Evolutionary conservation across 1,140 invertebrate species (phyloP), one percentile per base, ranked within the genome.

Genomic region (Drosophila kepulauana): DNA sequence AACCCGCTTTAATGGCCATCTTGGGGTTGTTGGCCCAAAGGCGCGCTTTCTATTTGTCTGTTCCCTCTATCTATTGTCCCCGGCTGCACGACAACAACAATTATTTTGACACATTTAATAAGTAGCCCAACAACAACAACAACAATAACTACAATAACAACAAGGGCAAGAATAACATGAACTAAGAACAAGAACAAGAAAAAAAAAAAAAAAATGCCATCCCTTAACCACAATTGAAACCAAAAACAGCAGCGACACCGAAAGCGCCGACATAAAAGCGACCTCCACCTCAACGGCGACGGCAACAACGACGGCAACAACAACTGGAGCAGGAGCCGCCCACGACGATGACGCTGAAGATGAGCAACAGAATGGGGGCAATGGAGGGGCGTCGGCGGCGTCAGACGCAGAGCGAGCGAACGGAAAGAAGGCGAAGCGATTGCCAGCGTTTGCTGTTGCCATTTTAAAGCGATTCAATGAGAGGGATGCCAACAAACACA

Each of bases 161-260:
- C 43, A 48, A 61, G 8, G 49, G 49, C 62, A 82, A 68, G 45
- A 75, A 72, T 5, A 62, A 51, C 45, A 63, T 25, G 2, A 46
- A 63, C 11, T n/a, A 56, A 35, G 48, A 70, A 35, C 41, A 45
- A 70, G 33, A 57, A 57, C 35, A 57, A 57, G 30, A 52, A 73
- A 0, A 25, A 4, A 25, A 20, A 4, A 25, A 20, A 20, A 20
- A 25, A 25, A 59, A 49, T 28, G 33, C 13, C 58, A 69, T 52
- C 63, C 66, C 81, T 79, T 85, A 68, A 71, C 75, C 62, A 76
- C 75, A 68, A 82, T 68, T 73, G 56, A 73, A 79, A 66, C 71
- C 65, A 78, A 82, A 81, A 75, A 82, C 79, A 94, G 93, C 71
- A 94, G 93, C 72, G 93, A 94, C 89, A 94, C 93, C 38, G 93